Evolutionary conservation across 2,888 invertebrate genomes (phyloP), one percentile per base, ranked within the genome.

Genomic region (Chymomyza amoena): DNA sequence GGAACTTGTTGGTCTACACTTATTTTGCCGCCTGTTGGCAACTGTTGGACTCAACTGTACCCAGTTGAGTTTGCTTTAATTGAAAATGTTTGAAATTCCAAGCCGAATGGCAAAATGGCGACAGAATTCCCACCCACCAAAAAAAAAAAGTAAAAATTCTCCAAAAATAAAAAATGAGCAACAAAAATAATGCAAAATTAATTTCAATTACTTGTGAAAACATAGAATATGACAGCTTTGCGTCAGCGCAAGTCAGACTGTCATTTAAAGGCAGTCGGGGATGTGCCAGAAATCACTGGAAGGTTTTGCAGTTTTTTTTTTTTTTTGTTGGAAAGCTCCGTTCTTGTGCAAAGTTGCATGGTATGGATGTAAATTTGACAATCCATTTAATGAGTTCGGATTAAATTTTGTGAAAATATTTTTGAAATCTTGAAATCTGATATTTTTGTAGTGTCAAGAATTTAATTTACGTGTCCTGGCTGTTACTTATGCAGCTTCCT

Each of bases 81-180:
- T 84, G 88, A 86, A 84, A 84, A 88, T 84, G 84, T 86, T 86
- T 88, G 81, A 86, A 84, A 84, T 84, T 84, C 87, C 84, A 78
- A 72, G 78, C 78, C 83, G 74, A 82, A 82, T 86, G 77, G 76
- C 76, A 75, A 82, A 82, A 82, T 86, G 77, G 76, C 77, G 68
- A 63, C 72, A 68, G 68, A 63, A 28, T 7, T 4, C 32, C 7
- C 32, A 9, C 7, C 32, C 28, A 3, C 6, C 32, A 6, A 28
- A 50, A 25, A 59, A 61, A 57, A 57, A 61, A 20, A 54, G 13
- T 6, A 18, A 61, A 61, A 51, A 60, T 60, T 51, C 20, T 64
- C 56, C 57, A 52, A 64, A 70, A 75, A n/a, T n/a, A n/a, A 25
- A 25, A 25, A 25, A 20, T 20, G 25, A 25, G 25, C 25, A 25